phyloP scores from a whole-genome alignment of 2,113 vertebrate species.

The Regulus satrapa region DNA sequence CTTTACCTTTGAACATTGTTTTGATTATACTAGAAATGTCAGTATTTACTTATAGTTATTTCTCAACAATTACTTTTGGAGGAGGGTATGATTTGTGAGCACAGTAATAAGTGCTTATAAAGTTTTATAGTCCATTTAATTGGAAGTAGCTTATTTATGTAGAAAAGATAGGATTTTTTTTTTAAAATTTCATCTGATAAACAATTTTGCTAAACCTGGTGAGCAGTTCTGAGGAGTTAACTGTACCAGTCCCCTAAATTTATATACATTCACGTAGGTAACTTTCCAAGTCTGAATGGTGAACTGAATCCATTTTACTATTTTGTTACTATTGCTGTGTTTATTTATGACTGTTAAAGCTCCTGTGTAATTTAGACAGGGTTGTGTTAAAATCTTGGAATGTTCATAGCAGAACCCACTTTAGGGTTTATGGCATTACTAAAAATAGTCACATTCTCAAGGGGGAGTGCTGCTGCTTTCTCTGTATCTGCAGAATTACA shows the following conservation, averaged over 20 bases:
- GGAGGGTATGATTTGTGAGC: background rate
- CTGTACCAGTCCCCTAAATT: background rate
- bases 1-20: background rate
- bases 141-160: background rate
- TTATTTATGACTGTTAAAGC: background rate
- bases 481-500: background rate
- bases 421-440: background rate
- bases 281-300: background rate
- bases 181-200: background rate
- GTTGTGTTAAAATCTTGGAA: background rate
- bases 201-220: background rate
- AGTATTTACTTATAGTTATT: background rate
- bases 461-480: background rate
- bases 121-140: background rate
- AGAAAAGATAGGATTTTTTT: background rate
- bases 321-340: background rate
- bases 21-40: background rate
- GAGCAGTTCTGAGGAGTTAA: background rate
- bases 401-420: background rate
- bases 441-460: background rate
- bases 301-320: background rate
- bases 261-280: rapidly evolving
- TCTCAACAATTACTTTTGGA: background rate
- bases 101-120: background rate
- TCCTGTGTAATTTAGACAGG: background rate